Percentiles rank a stretch among this genome's conserved stretches.
These are phyloP conservation scores for Clinocottus analis DNA, from an alignment of 2,113 vertebrate genomes.

Conservation along the genomic window DNA sequence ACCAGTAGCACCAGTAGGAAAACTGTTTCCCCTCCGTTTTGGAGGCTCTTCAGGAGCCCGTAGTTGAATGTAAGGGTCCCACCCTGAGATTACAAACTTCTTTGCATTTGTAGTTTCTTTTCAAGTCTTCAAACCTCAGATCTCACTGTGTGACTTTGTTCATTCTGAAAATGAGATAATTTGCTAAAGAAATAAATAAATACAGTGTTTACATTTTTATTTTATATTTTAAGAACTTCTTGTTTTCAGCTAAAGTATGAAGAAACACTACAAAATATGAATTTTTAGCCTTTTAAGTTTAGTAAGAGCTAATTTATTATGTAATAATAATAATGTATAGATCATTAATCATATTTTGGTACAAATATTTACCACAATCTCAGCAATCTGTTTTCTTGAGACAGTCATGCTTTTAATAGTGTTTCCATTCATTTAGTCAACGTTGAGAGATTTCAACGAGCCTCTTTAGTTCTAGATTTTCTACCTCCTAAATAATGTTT, in stretches of 20 bases:
- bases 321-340: slow-evolving; percentile 31
- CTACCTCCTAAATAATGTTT: slow-evolving; percentile 45
- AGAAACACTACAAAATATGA: slow-evolving; percentile 1
- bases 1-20: background rate
- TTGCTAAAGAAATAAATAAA: slow-evolving; percentile 8
- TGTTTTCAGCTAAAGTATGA: slow-evolving; percentile 20
- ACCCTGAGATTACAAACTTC: background rate
- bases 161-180: slow-evolving; percentile 1
- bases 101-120: slow-evolving; percentile 16
- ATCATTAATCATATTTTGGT: slow-evolving; percentile 14
- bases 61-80: slow-evolving; percentile 1
- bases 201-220: background rate
- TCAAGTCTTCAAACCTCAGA: background rate
- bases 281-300: slow-evolving; percentile 35
- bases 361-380: slow-evolving; percentile 15
- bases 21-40: too few relatives aligned
- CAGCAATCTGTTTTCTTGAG: background rate
- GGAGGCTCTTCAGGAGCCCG: background rate
- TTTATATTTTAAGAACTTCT: background rate
- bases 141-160: background rate
- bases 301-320: slow-evolving; percentile 10
- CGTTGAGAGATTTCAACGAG: background rate
- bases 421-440: background rate
- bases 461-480: slow-evolving; percentile 36
- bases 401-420: slow-evolving; percentile 8